A percentile compares a stretch with the other conserved stretches of the same genome.
Conservation (phyloP, 2,888 invertebrate species). For the Gari tellinella region DNA sequence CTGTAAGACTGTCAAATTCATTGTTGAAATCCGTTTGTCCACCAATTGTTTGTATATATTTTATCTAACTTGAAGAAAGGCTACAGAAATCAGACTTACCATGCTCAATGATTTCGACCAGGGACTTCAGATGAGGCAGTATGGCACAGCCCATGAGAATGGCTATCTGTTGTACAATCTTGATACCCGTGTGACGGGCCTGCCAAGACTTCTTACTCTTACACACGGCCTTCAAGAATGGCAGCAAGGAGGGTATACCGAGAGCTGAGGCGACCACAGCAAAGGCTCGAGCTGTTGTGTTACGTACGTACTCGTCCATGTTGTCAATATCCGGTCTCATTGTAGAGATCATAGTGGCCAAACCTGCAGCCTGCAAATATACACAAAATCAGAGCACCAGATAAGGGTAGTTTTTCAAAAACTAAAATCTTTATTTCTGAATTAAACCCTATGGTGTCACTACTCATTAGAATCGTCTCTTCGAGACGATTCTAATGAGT, state of each 20-base stretch:
- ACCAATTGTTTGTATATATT: too few species aligned
- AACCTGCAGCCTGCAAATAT: slow-evolving; percentile 93
- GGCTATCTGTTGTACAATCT: slow-evolving; percentile 99
- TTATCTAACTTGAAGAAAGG: too few species aligned
- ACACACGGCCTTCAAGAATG: slow-evolving; percentile 99
- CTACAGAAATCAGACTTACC: too few species aligned
- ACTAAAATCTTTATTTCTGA: too few species aligned
- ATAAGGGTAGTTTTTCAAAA: too few species aligned
- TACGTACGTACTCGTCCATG: slow-evolving; percentile 99
- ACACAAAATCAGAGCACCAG: too few species aligned
- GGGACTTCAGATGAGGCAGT: slow-evolving; percentile 97
- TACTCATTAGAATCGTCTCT: too few species aligned
- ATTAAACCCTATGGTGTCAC: too few species aligned
- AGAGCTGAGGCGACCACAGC: slow-evolving; percentile 99
- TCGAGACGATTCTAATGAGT: too few species aligned
- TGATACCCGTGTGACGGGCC: slow-evolving; percentile 97
- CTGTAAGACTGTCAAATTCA: too few species aligned
- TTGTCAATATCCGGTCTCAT: slow-evolving; percentile 99
- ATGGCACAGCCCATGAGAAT: slow-evolving; percentile 99
- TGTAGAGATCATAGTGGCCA: slow-evolving; percentile 99
- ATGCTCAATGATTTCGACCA: slow-evolving; percentile 99
- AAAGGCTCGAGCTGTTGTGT: slow-evolving; percentile 99
- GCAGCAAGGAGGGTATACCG: slow-evolving; percentile 98
- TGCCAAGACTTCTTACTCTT: slow-evolving; percentile 99
- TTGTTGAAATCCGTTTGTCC: too few species aligned